A percentile compares a stretch with the other conserved stretches of the same genome.
phyloP scores from a whole-genome alignment of 1,140 invertebrate genomes.

The Dufourea novaeangliae region DNA sequence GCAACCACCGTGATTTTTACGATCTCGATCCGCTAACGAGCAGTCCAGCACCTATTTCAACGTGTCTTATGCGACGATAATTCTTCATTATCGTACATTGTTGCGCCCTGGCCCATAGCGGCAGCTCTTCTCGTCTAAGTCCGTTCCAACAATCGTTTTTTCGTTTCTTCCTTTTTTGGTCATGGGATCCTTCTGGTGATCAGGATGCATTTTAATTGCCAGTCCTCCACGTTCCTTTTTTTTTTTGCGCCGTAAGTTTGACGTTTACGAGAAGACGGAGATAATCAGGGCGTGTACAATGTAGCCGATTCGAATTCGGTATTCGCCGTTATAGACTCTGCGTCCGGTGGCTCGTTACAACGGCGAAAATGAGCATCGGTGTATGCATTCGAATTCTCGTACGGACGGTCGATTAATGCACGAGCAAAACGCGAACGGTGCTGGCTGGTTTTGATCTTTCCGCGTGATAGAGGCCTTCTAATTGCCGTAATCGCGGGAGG shows the following conservation, averaged over 20 bases:
- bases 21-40: constrained; percentile 78
- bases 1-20: constrained; percentile 76
- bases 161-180: not conserved
- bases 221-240: constrained; percentile 57
- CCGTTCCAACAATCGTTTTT: constrained; percentile 47
- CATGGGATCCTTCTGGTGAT: constrained; percentile 57
- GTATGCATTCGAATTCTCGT: constrained; percentile 11
- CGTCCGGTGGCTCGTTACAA: no score
- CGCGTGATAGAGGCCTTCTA: constrained; percentile 38
- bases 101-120: constrained; percentile 66
- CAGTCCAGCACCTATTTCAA: constrained; percentile 72
- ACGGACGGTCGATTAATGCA: constrained; percentile 17
- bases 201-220: constrained; percentile 76
- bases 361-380: constrained; percentile 29
- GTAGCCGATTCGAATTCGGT: constrained; percentile 52
- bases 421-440: constrained; percentile 19
- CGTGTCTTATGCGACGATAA: constrained; percentile 79
- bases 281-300: constrained; percentile 59
- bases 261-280: constrained; percentile 61
- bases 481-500: constrained; percentile 42
- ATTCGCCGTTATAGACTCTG: constrained; percentile 45
- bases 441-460: constrained; percentile 10
- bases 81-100: constrained; percentile 82
- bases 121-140: constrained; percentile 49
- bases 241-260: constrained; percentile 47